Evolutionary conservation across 1,140 invertebrate species (phyloP).

Genomic region (Drosophila parabipectinata): DNA sequence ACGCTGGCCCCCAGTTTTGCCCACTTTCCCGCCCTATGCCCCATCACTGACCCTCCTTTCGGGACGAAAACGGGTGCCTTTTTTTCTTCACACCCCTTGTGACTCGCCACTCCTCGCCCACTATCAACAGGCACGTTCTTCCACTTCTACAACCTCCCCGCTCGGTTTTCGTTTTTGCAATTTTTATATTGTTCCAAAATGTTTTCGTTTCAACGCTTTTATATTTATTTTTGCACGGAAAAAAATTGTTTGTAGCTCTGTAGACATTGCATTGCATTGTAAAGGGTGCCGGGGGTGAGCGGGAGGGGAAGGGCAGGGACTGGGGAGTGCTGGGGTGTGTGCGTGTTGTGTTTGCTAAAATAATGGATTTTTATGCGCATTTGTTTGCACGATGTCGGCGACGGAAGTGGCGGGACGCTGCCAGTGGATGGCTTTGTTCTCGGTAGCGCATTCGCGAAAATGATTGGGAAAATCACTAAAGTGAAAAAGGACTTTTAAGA

Average conservation of each 20-base stretch:
- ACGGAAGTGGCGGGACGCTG: constrained; percentile 24
- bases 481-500: constrained; percentile 38
- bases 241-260: constrained; percentile 57
- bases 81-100: background rate
- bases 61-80: background rate
- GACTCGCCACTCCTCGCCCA: too few relatives aligned
- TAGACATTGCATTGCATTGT: constrained; percentile 35
- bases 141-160: constrained; percentile 1
- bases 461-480: constrained; percentile 65
- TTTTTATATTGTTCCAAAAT: constrained; percentile 80
- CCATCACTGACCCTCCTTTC: background rate
- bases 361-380: constrained; percentile 80
- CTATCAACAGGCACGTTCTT: background rate
- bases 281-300: background rate
- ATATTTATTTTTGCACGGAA: constrained; percentile 70
- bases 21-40: background rate
- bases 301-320: background rate
- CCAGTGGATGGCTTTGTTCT: constrained; percentile 55
- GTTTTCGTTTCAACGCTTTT: constrained; percentile 78
- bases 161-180: constrained; percentile 53
- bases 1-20: constrained; percentile 35
- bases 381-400: constrained; percentile 65
- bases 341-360: constrained; percentile 70
- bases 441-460: constrained; percentile 49
- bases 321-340: constrained; percentile 12